These are phyloP conservation scores for Pycnomerus fuliginosus DNA, from an alignment of 2,888 invertebrate species.

Conservation along the genomic window DNA sequence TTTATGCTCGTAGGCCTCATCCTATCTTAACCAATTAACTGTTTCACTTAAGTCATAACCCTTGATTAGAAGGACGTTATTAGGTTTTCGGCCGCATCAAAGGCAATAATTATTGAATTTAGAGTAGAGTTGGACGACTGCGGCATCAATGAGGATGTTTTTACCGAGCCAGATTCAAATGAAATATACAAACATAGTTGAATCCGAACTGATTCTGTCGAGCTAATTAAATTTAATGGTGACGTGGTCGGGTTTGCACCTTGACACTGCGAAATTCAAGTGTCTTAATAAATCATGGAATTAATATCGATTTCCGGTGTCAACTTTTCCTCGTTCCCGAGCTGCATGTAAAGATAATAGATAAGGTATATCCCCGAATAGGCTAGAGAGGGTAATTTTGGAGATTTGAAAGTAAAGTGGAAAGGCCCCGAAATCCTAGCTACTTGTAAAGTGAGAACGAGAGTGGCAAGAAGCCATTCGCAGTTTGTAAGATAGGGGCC, in stretches of 20 bases:
- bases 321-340: conserved; percentile 2
- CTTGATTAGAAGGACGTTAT: conserved; percentile 19
- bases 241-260: no score
- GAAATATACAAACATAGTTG: conserved; percentile 31
- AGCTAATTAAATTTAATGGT: no score
- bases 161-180: conserved; percentile 27
- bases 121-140: conserved; percentile 6
- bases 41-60: not conserved
- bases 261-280: no score
- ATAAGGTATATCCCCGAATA: conserved; percentile 14
- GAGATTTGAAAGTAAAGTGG: conserved; percentile 23
- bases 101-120: not conserved
- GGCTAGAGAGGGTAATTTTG: conserved; percentile 17
- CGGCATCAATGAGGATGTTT: conserved; percentile 13
- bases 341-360: conserved; percentile 19
- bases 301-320: conserved; percentile 12
- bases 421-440: conserved; percentile 28
- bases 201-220: no score
- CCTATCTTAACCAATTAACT: not conserved
- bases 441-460: conserved; percentile 33
- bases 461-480: conserved; percentile 36
- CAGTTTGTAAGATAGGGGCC: conserved; percentile 33
- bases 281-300: no score
- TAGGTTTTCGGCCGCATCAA: conserved; percentile 3
- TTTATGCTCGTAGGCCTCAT: not conserved